Base-by-base conservation (phyloP, 2,113 vertebrate species). In the Rhynchomys soricoides region DNA sequence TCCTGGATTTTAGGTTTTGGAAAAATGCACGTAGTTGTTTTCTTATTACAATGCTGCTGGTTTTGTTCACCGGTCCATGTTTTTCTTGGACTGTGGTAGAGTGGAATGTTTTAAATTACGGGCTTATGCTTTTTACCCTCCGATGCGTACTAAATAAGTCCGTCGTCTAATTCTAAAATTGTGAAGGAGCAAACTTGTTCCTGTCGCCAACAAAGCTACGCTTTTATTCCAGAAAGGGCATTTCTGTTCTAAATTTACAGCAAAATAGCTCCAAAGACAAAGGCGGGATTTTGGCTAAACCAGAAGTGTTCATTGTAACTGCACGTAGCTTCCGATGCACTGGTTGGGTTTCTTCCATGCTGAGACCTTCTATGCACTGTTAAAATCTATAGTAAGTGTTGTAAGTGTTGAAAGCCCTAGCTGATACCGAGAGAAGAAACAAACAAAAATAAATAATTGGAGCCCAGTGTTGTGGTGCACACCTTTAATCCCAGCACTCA, bases 21-120 rank as follows among this genome's bases (percentile, higher is more conserved):
- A 98, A 98, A 98, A 98, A 98, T 98, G 98, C 97, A 98, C 98
- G 98, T 98, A 99, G 97, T 98, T 98, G 98, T 99, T 99, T 99
- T 98, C 98, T 98, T 98, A 98, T 98, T 99, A 99, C 98, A 98
- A 98, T 98, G 98, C 98, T 98, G 98, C 98, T 98, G 98, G 98
- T 98, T 98, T 98, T 98, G 97, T 99, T 99, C 98, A 98, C 98
- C 91, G 96, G 98, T 98, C 98, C 96, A 3, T 99, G 98, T 98
- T 99, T 99, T 98, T 99, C 98, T 98, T 99, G 98, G 99, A 99
- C 97, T 98, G 98, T 91, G 98, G 98, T 96, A 66, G 96, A 94
- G 96, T 98, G 97, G 98, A 99, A 98, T 98, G 98, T 98, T 99
- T 98, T 98, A 98, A 98, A 99, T 99, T 98, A 98, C 50, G 93